Evolutionary conservation across 2,113 vertebrate species (phyloP), one percentile per base, ranked within the genome.

Genomic region (Gnathonemus longibarbis): DNA sequence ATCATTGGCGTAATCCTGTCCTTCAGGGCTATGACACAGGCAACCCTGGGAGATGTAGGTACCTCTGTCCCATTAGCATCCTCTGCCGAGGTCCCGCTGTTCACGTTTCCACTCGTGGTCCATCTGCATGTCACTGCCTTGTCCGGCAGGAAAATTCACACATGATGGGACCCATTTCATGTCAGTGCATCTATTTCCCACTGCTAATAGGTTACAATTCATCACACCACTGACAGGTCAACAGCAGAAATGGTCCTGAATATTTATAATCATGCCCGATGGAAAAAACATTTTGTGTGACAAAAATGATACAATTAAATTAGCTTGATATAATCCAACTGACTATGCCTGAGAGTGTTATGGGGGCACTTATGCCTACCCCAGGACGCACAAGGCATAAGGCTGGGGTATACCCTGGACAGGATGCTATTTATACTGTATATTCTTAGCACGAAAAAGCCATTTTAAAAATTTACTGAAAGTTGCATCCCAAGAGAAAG

Each of bases 1-100:
- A 99, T 99, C 94, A 96, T 99, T 2, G 98, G 98, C 0, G 97
- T 99, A 91, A 98, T 99, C 91, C 95, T 99, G 88, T 97, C 96
- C 89, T 99, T 99, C 93, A 95, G 97, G 1, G 92, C 95, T 27
- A 96, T 99, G 97, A 94, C 96, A 0, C 97, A 98, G 91, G 95
- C 96, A 48, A 96, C 96, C 17, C 96, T 99, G n/a, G 92, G 94
- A 89, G 96, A 98, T 93, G 98, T 98, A 93, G 94, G 94, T 48
- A 42, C 31, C 35, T 15, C 3, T n/a, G 19, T 10, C n/a, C 2
- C 5, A 45, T 70, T 15, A 19, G 39, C 35, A 62, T 66, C 17
- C 17, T 17, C 42, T 42, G 24, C 19, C 21, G 50, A 1, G 35
- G 17, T 9, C 27, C 4, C 6, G 7, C 13, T 39, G 31, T 46